These are phyloP conservation scores for Hylaea fasciaria DNA, from an alignment of 2,888 invertebrate genomes.

Conservation along the genomic window DNA sequence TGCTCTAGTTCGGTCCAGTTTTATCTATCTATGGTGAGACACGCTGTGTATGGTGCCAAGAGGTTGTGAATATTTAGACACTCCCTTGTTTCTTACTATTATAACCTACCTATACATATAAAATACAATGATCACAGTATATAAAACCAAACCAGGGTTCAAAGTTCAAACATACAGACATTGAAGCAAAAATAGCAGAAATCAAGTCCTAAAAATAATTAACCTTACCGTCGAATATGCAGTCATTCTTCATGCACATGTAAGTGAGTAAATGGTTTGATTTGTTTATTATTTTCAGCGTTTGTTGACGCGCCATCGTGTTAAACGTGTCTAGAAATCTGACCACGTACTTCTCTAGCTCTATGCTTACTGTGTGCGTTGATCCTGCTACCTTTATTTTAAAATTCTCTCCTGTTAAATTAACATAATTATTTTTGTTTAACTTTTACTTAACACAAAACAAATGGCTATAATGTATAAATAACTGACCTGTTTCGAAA, in stretches of 20 bases:
- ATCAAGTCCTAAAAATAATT: neutral
- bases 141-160: neutral
- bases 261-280: slow-evolving; percentile 82
- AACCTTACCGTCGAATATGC: slow-evolving; percentile 64
- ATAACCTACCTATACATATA: too few species aligned
- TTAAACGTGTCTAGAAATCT: slow-evolving; percentile 85
- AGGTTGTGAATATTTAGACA: too few species aligned
- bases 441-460: neutral
- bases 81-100: too few species aligned
- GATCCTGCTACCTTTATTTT: slow-evolving; percentile 71
- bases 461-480: neutral
- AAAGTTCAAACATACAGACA: neutral
- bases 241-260: slow-evolving; percentile 84
- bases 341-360: slow-evolving; percentile 78
- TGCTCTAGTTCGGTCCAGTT: too few species aligned
- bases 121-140: too few species aligned
- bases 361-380: slow-evolving; percentile 76
- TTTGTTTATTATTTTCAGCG: slow-evolving; percentile 82
- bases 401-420: slow-evolving; percentile 78
- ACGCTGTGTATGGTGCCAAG: too few species aligned
- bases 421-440: neutral
- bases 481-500: slow-evolving; percentile 70
- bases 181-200: neutral
- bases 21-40: too few species aligned
- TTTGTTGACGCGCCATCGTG: slow-evolving; percentile 81